Percentiles rank a stretch among this genome's conserved stretches.
Conservation (phyloP, 2,888 invertebrate species). For the Atethmia centrago region DNA sequence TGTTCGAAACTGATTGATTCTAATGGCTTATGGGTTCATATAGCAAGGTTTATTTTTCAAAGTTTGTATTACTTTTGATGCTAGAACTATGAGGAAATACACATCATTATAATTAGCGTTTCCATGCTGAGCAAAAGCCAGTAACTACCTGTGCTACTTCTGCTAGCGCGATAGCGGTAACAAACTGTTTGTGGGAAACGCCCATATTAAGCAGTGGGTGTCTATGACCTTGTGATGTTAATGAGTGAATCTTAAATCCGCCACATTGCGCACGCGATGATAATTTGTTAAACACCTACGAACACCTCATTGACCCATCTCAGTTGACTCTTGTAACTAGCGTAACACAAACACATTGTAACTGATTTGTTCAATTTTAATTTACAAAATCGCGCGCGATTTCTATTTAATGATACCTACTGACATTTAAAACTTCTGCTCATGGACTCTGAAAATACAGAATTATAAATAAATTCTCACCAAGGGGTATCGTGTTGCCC, state of each 20-base stretch:
- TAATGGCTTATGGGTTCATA: constrained; percentile 1
- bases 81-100: not conserved
- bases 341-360: constrained; percentile 23
- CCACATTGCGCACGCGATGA: constrained; percentile 11
- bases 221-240: constrained; percentile 32
- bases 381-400: not conserved
- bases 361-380: not conserved
- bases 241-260: constrained; percentile 32
- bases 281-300: constrained; percentile 48
- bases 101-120: not conserved
- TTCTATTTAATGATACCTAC: not conserved
- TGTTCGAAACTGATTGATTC: not conserved
- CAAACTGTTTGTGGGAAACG: not conserved
- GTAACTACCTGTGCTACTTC: not conserved
- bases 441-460: no score
- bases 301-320: constrained; percentile 48
- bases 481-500: no score
- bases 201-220: constrained; percentile 13
- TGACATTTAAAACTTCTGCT: no score
- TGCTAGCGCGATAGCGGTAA: no score
- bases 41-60: not conserved
- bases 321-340: constrained; percentile 49
- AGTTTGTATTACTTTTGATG: not conserved
- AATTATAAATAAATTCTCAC: no score
- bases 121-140: not conserved